phyloP scores from a whole-genome alignment of 1,140 invertebrate genomes.

The Brachionus asplanchnoidis region DNA sequence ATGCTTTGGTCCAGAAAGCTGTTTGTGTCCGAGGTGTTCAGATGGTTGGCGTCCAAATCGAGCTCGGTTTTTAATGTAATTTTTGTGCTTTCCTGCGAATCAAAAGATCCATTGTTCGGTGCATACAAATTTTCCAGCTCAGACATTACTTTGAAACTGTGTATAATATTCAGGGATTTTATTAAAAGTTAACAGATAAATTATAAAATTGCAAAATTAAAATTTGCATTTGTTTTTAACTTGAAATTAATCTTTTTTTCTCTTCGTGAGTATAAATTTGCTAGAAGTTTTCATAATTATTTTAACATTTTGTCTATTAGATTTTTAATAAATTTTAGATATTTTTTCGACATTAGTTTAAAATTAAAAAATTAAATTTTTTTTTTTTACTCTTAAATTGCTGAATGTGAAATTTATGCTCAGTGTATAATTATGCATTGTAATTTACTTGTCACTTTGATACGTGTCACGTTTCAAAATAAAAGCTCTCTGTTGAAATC shows the following conservation, averaged over 20 bases:
- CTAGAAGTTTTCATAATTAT: no score
- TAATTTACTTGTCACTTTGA: no score
- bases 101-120: not conserved
- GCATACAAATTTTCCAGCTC: not conserved
- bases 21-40: not conserved
- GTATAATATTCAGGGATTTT: not conserved
- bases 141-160: not conserved
- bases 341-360: no score
- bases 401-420: no score
- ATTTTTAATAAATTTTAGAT: no score
- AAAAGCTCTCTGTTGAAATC: no score
- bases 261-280: no score
- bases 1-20: not conserved
- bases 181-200: not conserved
- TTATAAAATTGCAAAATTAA: not conserved
- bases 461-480: no score
- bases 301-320: no score
- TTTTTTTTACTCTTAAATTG: no score
- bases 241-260: not conserved
- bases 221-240: not conserved
- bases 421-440: no score
- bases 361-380: no score
- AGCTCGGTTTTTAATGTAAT: conserved; percentile 19
- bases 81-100: conserved; percentile 14
- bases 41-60: not conserved